Evolutionary conservation across 2,797 vertebrate genomes (phyloP).

Genomic region (Sarcophilus harrisii): DNA sequence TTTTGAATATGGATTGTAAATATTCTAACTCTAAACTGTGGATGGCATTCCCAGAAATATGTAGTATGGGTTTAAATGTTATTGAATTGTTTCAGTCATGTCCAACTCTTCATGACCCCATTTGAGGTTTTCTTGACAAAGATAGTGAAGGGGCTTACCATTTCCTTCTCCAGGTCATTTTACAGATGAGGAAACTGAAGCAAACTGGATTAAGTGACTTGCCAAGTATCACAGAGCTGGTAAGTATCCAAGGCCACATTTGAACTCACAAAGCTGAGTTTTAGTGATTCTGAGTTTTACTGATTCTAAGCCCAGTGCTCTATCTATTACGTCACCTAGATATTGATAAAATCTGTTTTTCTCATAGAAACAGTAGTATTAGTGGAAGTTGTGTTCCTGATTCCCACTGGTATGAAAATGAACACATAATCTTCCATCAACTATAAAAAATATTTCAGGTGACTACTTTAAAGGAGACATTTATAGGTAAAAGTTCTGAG

Average conservation of each 20-base stretch:
- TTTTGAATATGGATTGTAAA: neutral
- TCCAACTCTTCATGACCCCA: neutral
- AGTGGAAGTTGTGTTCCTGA: neutral
- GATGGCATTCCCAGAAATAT: neutral
- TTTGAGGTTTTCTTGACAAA: neutral
- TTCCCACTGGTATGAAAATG: neutral
- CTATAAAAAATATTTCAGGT: neutral
- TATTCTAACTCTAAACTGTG: neutral
- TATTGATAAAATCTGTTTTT: neutral
- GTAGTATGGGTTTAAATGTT: neutral
- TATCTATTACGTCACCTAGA: neutral
- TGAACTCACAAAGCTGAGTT: neutral
- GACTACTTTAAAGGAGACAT: neutral
- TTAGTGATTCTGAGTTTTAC: neutral
- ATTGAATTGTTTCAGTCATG: neutral
- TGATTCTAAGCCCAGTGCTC: neutral
- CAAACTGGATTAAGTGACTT: neutral
- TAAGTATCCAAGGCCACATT: neutral
- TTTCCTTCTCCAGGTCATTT: neutral
- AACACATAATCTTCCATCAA: neutral
- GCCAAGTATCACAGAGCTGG: neutral
- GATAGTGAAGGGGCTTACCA: neutral
- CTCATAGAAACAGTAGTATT: neutral
- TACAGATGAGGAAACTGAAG: neutral
- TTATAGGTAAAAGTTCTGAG: neutral